Evolutionary conservation across 2,113 vertebrate species (phyloP), one percentile per base, ranked within the genome.

Genomic region (Notothenia rossii): DNA sequence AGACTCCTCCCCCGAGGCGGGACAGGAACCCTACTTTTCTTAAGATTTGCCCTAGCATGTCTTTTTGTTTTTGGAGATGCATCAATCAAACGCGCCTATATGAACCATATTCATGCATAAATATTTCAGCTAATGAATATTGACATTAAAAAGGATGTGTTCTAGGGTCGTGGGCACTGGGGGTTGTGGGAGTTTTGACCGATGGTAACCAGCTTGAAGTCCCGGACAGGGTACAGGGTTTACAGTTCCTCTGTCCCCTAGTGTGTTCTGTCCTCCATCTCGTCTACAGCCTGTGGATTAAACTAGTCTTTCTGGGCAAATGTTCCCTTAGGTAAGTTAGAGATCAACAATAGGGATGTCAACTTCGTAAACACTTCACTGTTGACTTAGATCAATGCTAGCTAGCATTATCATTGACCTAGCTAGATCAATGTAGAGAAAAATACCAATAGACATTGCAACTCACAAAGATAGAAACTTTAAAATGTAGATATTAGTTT

Each of bases 51-150:
- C 96, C 91, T 77, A 93, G 95, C 96, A 95, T 94, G 97, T 98
- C 97, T 97, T 96, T 96, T 97, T 97, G 96, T 98, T 98, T 98
- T 97, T 95, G 94, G 95, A 95, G 96, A 98, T 92, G 96, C 97
- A 97, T 98, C 97, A 98, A 98, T 98, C 97, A 98, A 96, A 86
- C 91, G 89, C 83, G 90, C 95, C 96, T 95, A 95, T 96, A 95
- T 96, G 96, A 96, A 94, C 95, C 96, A 96, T 94, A 96, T 96
- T 96, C 96, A 96, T 96, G 96, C 96, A 98, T 98, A 97, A 98
- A 98, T 98, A 98, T 98, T 97, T 97, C 95, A 98, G 95, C 95
- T 97, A 96, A 97, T 98, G 97, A 98, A 94, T 93, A 91, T 82
- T 90, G 93, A 91, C 97, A 96, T 97, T 96, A 95, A 96, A 96